phyloP scores from a whole-genome alignment of 2,113 vertebrate species.

The Nothobranchius furzeri region DNA sequence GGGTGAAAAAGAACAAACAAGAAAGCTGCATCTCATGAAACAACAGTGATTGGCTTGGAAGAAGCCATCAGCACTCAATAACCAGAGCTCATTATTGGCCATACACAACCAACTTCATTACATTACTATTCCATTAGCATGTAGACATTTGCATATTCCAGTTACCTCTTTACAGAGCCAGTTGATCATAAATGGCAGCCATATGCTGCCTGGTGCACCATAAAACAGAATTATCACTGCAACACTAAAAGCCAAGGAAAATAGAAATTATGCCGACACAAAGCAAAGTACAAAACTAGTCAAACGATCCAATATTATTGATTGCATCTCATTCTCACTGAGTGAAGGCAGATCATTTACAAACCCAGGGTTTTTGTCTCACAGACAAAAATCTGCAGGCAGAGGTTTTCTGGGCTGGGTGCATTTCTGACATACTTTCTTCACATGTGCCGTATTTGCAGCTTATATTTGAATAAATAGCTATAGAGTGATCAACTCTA shows the following conservation, averaged over 20 bases:
- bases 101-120: conserved; percentile 68
- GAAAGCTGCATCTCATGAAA: conserved; percentile 55
- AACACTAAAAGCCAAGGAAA: conserved; percentile 51
- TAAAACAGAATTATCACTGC: conserved; percentile 66
- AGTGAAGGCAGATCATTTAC: conserved; percentile 34
- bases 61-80: conserved; percentile 69
- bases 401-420: conserved; percentile 2
- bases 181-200: conserved; percentile 76
- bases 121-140: conserved; percentile 75
- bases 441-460: conserved; percentile 1
- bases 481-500: conserved; percentile 1
- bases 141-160: conserved; percentile 70
- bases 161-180: conserved; percentile 60
- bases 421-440: conserved; percentile 20
- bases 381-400: conserved; percentile 14
- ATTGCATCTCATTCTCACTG: conserved; percentile 27
- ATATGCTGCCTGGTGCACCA: conserved; percentile 66
- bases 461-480: conserved; percentile 11
- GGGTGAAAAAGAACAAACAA: conserved; percentile 41
- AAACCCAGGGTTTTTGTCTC: conserved; percentile 1
- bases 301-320: conserved; percentile 26
- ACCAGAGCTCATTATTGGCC: conserved; percentile 69
- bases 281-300: conserved; percentile 50
- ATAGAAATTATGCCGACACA: conserved; percentile 49
- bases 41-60: conserved; percentile 55